Percentiles rank a stretch among this genome's conserved stretches.
phyloP scores from a whole-genome alignment of 2,888 invertebrate species.

The Eumerus sabulonum region DNA sequence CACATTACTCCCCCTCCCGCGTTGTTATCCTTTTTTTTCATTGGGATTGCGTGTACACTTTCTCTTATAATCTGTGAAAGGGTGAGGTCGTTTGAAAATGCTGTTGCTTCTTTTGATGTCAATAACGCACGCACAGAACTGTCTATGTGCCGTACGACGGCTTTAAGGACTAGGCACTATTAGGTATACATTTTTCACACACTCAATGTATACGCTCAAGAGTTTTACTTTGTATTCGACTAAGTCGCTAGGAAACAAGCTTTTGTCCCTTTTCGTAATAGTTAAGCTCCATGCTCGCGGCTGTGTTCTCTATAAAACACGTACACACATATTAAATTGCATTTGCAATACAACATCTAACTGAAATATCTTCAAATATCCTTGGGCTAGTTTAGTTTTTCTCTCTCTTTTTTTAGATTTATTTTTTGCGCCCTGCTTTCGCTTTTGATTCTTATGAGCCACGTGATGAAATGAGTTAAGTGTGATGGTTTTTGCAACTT shows the following conservation, averaged over 20 bases:
- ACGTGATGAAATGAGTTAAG: conserved; percentile 22
- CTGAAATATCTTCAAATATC: conserved; percentile 15
- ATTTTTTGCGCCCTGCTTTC: not conserved
- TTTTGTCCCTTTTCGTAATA: not conserved
- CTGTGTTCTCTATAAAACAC: not conserved
- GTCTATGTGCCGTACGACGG: conserved; percentile 3
- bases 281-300: not conserved
- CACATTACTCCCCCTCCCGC: conserved; percentile 1
- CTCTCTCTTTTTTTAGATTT: not conserved
- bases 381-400: conserved; percentile 34
- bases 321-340: conserved; percentile 9
- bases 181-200: conserved; percentile 30
- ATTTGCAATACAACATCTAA: conserved; percentile 30
- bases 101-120: conserved; percentile 45
- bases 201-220: conserved; percentile 6
- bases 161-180: conserved; percentile 23
- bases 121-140: conserved; percentile 31
- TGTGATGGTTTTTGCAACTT: conserved; percentile 62
- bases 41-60: conserved; percentile 26
- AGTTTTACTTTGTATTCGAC: conserved; percentile 15
- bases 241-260: not conserved
- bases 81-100: conserved; percentile 3
- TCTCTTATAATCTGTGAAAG: not conserved
- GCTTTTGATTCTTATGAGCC: not conserved
- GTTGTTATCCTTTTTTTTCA: conserved; percentile 6